A percentile compares a stretch with the other conserved stretches of the same genome.
These are phyloP conservation scores for Saturnia japonica DNA, from an alignment of 2,888 invertebrate genomes.

Conservation along the genomic window DNA sequence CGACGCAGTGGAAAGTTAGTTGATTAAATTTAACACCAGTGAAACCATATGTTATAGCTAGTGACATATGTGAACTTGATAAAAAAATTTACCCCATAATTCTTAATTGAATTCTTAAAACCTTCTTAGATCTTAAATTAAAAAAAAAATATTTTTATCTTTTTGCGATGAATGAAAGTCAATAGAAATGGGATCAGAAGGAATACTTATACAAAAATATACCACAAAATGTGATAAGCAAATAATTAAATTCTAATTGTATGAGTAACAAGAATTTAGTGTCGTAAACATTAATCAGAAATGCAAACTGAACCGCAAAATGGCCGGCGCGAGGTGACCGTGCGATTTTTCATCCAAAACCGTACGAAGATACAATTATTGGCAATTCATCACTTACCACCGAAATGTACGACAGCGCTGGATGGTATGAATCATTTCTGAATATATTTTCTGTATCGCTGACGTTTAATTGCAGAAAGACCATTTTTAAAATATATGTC, in stretches of 20 bases:
- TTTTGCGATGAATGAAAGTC: not conserved
- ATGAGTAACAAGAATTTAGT: not conserved
- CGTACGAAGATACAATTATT: conserved; percentile 64
- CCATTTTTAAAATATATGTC: not conserved
- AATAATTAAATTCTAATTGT: not conserved
- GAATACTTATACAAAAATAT: not conserved
- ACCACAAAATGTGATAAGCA: not conserved
- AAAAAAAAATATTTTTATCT: not conserved
- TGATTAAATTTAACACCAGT: too few relatives aligned
- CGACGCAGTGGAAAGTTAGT: too few relatives aligned
- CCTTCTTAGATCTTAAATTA: too few relatives aligned
- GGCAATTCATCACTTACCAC: conserved; percentile 58
- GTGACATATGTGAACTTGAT: too few relatives aligned
- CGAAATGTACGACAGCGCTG: conserved; percentile 30
- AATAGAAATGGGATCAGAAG: not conserved
- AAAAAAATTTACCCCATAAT: too few relatives aligned
- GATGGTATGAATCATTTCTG: conserved; percentile 4
- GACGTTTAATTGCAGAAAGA: conserved; percentile 5
- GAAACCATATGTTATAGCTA: too few relatives aligned
- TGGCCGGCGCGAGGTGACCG: conserved; percentile 41
- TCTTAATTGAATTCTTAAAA: too few relatives aligned
- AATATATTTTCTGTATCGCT: conserved; percentile 6
- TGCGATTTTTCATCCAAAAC: conserved; percentile 61
- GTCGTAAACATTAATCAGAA: not conserved
- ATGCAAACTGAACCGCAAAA: conserved; percentile 27